Percentiles rank a stretch among this genome's conserved stretches.
Conservation (phyloP, 2,113 vertebrate species). For the Sula dactylatra region DNA sequence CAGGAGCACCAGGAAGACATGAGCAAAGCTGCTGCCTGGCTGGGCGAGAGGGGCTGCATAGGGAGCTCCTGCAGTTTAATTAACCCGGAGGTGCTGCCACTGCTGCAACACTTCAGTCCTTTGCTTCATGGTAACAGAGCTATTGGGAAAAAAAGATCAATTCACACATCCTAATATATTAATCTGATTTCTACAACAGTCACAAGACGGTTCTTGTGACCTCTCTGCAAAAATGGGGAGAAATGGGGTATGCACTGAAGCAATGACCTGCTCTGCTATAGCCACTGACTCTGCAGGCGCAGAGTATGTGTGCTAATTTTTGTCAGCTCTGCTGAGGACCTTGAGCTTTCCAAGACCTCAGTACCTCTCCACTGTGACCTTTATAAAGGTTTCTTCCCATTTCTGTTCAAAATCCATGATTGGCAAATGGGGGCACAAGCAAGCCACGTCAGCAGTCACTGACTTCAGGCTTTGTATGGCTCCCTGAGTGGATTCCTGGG, state of each 20-base stretch:
- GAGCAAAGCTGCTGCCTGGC: neutral
- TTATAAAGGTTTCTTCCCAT: neutral
- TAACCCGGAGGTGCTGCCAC: neutral
- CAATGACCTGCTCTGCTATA: neutral
- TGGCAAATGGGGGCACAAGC: rapidly evolving
- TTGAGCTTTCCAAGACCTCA: neutral
- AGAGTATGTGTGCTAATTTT: neutral
- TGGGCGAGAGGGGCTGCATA: rapidly evolving
- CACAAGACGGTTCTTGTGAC: neutral
- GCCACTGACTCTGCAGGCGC: neutral
- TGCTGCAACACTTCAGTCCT: neutral
- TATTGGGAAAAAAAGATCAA: neutral
- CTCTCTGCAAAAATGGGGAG: neutral
- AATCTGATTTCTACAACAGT: neutral
- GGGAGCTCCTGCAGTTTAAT: neutral
- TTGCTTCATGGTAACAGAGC: neutral
- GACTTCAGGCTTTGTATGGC: neutral
- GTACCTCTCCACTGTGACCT: neutral
- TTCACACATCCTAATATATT: neutral
- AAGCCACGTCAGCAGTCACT: neutral
- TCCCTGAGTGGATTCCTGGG: neutral
- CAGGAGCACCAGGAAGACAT: neutral
- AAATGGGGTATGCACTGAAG: neutral
- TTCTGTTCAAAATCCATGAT: neutral
- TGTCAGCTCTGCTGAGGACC: neutral